phyloP scores from a whole-genome alignment of 2,888 invertebrate species.

The Conus canariensis region DNA sequence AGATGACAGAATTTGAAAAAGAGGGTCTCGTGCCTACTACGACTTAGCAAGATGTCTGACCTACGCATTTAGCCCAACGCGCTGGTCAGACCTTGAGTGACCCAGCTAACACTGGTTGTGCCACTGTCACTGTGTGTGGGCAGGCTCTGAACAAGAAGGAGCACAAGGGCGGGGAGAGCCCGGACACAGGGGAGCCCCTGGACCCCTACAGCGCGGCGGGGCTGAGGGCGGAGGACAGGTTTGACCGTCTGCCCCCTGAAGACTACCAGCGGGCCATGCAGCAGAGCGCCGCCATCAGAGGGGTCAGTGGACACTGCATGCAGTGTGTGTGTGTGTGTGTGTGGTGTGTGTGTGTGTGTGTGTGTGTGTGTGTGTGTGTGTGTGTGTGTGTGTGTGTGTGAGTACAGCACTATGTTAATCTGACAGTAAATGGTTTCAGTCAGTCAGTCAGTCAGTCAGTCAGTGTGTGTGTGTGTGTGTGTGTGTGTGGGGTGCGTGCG shows the following conservation, averaged over 20 bases:
- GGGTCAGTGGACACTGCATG: slow-evolving; percentile 53
- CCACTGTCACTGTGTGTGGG: background rate
- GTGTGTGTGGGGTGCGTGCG: too few relatives aligned
- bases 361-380: background rate
- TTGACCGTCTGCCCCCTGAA: slow-evolving; percentile 97
- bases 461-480: too few relatives aligned
- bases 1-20: too few relatives aligned
- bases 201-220: slow-evolving; percentile 90
- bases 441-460: too few relatives aligned
- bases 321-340: background rate
- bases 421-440: too few relatives aligned
- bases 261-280: slow-evolving; percentile 84
- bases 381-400: background rate
- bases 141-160: slow-evolving; percentile 98
- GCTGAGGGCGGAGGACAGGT: slow-evolving; percentile 96
- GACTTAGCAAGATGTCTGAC: too few relatives aligned
- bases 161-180: slow-evolving; percentile 96
- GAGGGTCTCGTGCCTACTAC: too few relatives aligned
- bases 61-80: too few relatives aligned
- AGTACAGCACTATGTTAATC: too few relatives aligned
- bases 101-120: too few relatives aligned
- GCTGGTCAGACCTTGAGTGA: too few relatives aligned
- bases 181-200: slow-evolving; percentile 69
- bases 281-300: slow-evolving; percentile 62
- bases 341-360: background rate